These are phyloP conservation scores for Laticauda colubrina DNA, from an alignment of 2,113 vertebrate genomes.

Conservation along the genomic window DNA sequence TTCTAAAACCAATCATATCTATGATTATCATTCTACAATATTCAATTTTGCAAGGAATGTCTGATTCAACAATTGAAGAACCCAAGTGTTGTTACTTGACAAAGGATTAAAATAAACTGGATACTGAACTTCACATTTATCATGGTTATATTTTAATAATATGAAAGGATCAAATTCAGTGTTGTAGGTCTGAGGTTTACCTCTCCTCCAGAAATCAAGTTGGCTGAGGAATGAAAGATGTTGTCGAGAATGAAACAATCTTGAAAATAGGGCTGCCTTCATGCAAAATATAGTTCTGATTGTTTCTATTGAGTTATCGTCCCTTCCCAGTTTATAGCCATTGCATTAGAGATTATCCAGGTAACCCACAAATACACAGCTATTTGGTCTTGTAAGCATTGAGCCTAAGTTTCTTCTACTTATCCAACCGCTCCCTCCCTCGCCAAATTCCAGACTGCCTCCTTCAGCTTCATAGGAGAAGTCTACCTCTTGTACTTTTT, in stretches of 20 bases:
- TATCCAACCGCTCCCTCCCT: no score
- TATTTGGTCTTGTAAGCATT: no score
- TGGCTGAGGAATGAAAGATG: not conserved
- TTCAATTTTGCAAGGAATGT: not conserved
- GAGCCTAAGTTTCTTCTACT: no score
- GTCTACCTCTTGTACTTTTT: not conserved
- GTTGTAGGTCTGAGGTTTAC: no score
- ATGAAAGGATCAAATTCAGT: not conserved
- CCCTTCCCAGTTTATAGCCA: no score
- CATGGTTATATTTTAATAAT: not conserved
- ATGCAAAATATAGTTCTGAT: no score
- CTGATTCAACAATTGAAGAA: not conserved
- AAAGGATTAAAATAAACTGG: not conserved
- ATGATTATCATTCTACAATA: not conserved
- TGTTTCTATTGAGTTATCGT: no score
- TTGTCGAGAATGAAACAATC: not conserved
- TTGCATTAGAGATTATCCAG: no score
- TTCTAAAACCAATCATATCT: not conserved
- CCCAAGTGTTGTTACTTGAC: not conserved
- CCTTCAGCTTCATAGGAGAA: not conserved
- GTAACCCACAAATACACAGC: no score
- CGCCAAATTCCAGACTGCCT: no score
- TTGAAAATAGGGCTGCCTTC: no score
- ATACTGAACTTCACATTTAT: not conserved
- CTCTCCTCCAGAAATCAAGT: not conserved